Evolutionary conservation across 2,113 vertebrate genomes (phyloP).

Genomic region (Nycticebus coucang): DNA sequence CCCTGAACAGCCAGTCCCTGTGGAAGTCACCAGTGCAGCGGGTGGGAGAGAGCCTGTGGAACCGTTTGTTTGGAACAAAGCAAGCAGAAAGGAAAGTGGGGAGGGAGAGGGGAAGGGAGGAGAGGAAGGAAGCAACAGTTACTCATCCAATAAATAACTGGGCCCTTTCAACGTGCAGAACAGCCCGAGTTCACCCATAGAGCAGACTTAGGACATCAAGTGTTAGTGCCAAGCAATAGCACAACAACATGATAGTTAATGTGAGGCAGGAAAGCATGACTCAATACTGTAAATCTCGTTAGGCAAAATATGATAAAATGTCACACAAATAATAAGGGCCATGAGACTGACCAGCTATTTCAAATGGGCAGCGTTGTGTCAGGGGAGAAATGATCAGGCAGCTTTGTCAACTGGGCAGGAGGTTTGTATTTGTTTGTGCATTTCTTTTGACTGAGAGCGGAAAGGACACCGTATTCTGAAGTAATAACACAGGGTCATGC

Average conservation of each 20-base stretch:
- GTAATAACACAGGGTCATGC: not conserved
- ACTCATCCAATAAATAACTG: not conserved
- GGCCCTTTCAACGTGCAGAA: not conserved
- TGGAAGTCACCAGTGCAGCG: not conserved
- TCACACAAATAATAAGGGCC: not conserved
- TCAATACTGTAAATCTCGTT: not conserved
- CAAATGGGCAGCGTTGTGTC: not conserved
- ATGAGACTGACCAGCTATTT: not conserved
- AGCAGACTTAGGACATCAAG: not conserved
- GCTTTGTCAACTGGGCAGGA: not conserved
- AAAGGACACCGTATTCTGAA: not conserved
- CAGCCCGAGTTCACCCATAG: rapidly evolving
- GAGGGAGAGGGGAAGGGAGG: not conserved
- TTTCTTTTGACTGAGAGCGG: not conserved
- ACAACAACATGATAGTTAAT: not conserved
- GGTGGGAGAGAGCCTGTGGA: rapidly evolving
- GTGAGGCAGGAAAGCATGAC: not conserved
- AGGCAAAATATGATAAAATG: not conserved
- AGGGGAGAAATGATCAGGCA: not conserved
- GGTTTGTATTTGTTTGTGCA: not conserved
- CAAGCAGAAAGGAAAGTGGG: rapidly evolving
- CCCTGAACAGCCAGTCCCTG: not conserved
- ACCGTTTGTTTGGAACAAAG: not conserved
- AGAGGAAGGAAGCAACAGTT: not conserved
- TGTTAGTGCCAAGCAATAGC: not conserved